Percentiles rank a stretch among this genome's conserved stretches.
phyloP scores from a whole-genome alignment of 1,140 invertebrate genomes.

The Drosophila micromelanica region DNA sequence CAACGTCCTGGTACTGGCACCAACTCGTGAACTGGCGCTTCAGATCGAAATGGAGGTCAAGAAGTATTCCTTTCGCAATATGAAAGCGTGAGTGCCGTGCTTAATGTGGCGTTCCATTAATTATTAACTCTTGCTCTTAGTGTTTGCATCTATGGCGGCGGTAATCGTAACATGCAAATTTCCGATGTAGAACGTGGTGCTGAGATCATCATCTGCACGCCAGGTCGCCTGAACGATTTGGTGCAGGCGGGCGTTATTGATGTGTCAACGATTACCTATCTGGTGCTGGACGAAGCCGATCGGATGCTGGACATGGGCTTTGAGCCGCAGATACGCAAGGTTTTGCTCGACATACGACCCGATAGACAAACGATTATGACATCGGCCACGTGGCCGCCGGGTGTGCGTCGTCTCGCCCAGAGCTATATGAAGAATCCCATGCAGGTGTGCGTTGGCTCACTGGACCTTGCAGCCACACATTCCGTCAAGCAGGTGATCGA shows the following conservation, averaged over 20 bases:
- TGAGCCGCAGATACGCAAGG: constrained; percentile 94
- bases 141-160: constrained; percentile 95
- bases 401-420: constrained; percentile 91
- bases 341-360: constrained; percentile 90
- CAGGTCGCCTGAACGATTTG: constrained; percentile 94
- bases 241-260: constrained; percentile 88
- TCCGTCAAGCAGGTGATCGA: constrained; percentile 91
- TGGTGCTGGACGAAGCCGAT: constrained; percentile 97
- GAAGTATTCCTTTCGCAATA: constrained; percentile 93
- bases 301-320: constrained; percentile 93
- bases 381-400: constrained; percentile 94
- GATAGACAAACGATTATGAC: constrained; percentile 95
- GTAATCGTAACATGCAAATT: constrained; percentile 90
- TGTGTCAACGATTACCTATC: constrained; percentile 91
- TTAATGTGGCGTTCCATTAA: not conserved
- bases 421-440: constrained; percentile 95
- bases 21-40: constrained; percentile 94
- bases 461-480: constrained; percentile 94
- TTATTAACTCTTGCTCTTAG: constrained; percentile 77
- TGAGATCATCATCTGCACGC: constrained; percentile 95
- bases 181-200: constrained; percentile 89
- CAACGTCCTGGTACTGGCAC: constrained; percentile 94
- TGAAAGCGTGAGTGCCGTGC: constrained; percentile 89
- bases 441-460: constrained; percentile 94
- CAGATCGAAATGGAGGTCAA: constrained; percentile 96